Conservation (phyloP, 2,797 vertebrate species). For the Lepus oiostolus region DNA sequence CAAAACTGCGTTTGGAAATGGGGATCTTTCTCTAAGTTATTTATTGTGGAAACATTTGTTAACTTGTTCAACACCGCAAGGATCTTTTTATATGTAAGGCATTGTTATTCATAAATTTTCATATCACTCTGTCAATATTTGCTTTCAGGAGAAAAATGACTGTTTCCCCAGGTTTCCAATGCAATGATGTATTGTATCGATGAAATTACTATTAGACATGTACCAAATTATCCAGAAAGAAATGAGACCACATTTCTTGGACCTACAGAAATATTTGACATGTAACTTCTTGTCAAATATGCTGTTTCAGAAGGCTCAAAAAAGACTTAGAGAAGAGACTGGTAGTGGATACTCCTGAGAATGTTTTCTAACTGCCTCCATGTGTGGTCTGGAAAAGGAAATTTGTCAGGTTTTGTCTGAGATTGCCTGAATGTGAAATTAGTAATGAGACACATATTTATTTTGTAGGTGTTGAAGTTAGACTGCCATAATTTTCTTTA, state of each 20-base stretch:
- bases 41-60: neutral
- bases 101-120: neutral
- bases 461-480: neutral
- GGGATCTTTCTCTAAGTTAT: neutral
- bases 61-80: neutral
- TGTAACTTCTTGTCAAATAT: constrained; percentile 46
- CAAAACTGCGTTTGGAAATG: constrained; percentile 9
- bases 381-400: neutral
- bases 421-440: neutral
- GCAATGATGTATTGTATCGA: neutral
- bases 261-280: neutral
- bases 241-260: neutral
- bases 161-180: neutral
- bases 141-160: neutral
- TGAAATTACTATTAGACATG: neutral
- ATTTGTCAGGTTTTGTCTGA: constrained; percentile 11
- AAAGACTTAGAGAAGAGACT: neutral
- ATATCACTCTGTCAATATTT: constrained; percentile 26
- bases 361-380: neutral
- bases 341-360: neutral
- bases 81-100: constrained; percentile 19
- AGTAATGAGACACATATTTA: neutral
- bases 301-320: constrained; percentile 25
- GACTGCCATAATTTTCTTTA: neutral
- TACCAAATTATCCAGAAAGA: constrained; percentile 4